Base-by-base conservation (phyloP, 2,888 invertebrate species). In the Melitaea athalia region DNA sequence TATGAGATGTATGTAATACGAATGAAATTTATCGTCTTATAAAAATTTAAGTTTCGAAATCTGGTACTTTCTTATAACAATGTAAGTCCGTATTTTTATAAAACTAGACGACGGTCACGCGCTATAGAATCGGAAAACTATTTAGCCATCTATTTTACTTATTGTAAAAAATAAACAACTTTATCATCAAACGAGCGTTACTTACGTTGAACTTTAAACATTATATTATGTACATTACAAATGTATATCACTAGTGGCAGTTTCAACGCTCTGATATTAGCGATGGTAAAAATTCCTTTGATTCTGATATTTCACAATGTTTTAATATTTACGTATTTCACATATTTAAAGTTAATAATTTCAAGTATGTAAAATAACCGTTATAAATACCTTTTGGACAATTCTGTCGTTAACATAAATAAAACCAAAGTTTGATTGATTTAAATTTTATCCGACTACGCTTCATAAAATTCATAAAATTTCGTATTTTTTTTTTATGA, bases 191-290 rank as follows among this genome's bases (percentile, higher is more conserved):
- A 83, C 83, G 83, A 86, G 84, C 84, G 84, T 83, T 81, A 82
- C 82, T 85, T 75, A 86, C 69, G 73, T 81, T 84, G 84, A 84
- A 78, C 79, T 81, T 80, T 77, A 84, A 49, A 67, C 42, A 65
- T 70, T 82, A 85, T 81, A 81, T 82, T 83, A 81, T 85, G 81
- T 84, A 85, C 86, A 86, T 88, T 86, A 88, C 81, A 87, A 82
- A 83, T 82, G 82, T 87, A 83, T 86, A 81, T 81, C 85, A 81
- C 90, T 92, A 92, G 86, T 92, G 92, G 92, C 92, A 92, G 92
- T 92, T 86, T 88, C 77, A 82, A 89, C 85, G 88, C 86, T 89
- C 85, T 84, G 83, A 83, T 84, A 81, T 78, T 74, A 77, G 80
- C 81, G 81, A 82, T 80, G 80, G 83, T 78, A 78, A 76, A 79